Conservation (phyloP, 2,113 vertebrate genomes). For the Oriolus oriolus region DNA sequence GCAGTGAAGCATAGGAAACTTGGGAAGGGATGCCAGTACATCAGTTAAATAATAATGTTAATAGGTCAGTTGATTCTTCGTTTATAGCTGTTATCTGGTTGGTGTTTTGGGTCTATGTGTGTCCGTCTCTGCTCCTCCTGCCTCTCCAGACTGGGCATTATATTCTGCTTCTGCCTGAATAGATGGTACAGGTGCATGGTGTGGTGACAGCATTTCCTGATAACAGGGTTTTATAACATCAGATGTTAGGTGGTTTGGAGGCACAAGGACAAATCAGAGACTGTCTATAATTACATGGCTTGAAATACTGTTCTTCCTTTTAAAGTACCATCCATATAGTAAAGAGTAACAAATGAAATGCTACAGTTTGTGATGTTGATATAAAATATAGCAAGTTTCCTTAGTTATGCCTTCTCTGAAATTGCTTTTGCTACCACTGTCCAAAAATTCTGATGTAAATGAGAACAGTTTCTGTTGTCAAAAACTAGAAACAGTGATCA, state of each 20-base stretch:
- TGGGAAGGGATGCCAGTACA: background rate
- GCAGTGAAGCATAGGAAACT: background rate
- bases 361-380: background rate
- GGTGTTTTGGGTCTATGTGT: background rate
- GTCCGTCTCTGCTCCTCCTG: background rate
- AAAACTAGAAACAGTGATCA: background rate
- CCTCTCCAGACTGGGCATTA: background rate
- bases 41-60: background rate
- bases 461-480: background rate
- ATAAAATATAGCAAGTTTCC: background rate
- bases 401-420: background rate
- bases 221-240: background rate
- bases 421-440: background rate
- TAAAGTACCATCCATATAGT: background rate
- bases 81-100: background rate
- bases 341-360: background rate
- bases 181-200: background rate
- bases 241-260: background rate
- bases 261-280: background rate
- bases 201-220: background rate
- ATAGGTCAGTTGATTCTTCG: background rate
- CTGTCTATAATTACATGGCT: background rate
- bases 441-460: background rate
- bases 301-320: background rate
- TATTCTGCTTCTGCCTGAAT: background rate